phyloP scores from a whole-genome alignment of 1,140 invertebrate genomes.

The Daktulosphaira vitifoliae region DNA sequence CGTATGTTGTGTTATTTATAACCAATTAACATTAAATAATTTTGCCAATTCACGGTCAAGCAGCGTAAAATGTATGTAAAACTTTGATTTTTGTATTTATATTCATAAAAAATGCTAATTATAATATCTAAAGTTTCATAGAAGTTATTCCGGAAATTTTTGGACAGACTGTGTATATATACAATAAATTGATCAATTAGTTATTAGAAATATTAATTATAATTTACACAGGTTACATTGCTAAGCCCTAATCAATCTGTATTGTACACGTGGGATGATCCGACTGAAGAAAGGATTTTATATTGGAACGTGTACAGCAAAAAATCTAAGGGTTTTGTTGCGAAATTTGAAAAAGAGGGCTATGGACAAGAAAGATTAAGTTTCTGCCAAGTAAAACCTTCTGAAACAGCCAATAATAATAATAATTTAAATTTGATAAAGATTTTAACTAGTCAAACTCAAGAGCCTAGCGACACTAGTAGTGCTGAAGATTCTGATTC shows the following conservation, averaged over 20 bases:
- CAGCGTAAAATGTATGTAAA: too few species aligned
- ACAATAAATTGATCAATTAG: too few species aligned
- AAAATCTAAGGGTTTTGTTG: conserved; percentile 60
- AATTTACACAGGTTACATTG: conserved; percentile 52
- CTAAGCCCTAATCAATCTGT: conserved; percentile 68
- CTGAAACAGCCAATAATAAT: conserved; percentile 42
- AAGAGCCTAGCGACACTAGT: conserved; percentile 35
- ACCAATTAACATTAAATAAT: too few species aligned
- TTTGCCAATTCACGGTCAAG: too few species aligned
- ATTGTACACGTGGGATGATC: conserved; percentile 81
- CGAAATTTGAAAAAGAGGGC: conserved; percentile 58
- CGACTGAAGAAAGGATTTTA: conserved; percentile 57
- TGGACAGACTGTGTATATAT: too few species aligned
- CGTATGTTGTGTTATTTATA: too few species aligned
- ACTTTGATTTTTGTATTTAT: too few species aligned
- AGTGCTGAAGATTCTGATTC: conserved; percentile 41
- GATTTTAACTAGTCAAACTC: conserved; percentile 37
- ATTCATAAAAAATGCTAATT: too few species aligned
- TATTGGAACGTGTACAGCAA: conserved; percentile 78
- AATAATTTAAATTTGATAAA: conserved; percentile 40
- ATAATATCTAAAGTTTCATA: too few species aligned
- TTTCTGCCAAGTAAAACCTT: conserved; percentile 54
- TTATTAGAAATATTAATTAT: too few species aligned
- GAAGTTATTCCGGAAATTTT: too few species aligned
- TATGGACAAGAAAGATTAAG: conserved; percentile 60